These are phyloP conservation scores for Chrysolina americana DNA, from an alignment of 2,888 invertebrate genomes.

Conservation along the genomic window DNA sequence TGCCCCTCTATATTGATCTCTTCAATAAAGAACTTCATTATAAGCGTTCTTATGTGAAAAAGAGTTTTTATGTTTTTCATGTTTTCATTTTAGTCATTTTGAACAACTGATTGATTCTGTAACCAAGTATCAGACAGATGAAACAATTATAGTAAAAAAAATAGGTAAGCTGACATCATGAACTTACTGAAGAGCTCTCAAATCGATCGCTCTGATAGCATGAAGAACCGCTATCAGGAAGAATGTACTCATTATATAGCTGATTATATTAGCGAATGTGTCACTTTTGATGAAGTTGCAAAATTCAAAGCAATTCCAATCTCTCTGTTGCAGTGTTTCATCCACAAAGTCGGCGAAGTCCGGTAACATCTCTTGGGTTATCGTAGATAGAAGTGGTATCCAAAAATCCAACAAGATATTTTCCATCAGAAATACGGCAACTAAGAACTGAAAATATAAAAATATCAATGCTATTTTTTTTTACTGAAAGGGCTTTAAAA, in stretches of 20 bases:
- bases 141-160: too few species aligned
- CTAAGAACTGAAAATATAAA: slow-evolving; percentile 57
- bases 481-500: too few species aligned
- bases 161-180: too few species aligned
- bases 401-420: slow-evolving; percentile 64
- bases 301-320: slow-evolving; percentile 49
- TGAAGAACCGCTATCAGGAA: slow-evolving; percentile 57
- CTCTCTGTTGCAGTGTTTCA: slow-evolving; percentile 47
- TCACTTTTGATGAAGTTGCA: slow-evolving; percentile 55
- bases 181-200: slow-evolving; percentile 55
- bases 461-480: not conserved
- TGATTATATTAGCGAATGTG: slow-evolving; percentile 48
- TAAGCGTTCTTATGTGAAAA: too few species aligned
- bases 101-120: too few species aligned
- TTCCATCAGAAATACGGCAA: slow-evolving; percentile 62
- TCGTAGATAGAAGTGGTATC: slow-evolving; percentile 62
- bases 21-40: too few species aligned
- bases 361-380: slow-evolving; percentile 50
- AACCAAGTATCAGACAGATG: too few species aligned
- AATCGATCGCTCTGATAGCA: slow-evolving; percentile 56
- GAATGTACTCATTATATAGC: slow-evolving; percentile 60
- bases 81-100: too few species aligned
- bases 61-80: too few species aligned
- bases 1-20: too few species aligned
- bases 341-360: slow-evolving; percentile 56